Evolutionary conservation across 2,113 vertebrate species (phyloP).

Genomic region (Mola mola): DNA sequence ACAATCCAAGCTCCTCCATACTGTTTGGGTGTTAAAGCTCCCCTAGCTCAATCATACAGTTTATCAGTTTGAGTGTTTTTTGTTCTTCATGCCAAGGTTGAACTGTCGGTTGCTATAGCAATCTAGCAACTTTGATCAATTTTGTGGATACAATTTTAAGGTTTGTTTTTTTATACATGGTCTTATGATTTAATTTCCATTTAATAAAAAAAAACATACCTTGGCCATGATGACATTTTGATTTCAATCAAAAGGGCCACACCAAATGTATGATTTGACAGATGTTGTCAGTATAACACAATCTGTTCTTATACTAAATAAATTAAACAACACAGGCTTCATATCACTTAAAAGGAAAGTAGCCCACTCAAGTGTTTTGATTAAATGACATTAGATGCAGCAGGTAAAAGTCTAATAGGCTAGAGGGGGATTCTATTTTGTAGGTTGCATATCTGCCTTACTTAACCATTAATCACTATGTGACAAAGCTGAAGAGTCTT

Average conservation of each 20-base stretch:
- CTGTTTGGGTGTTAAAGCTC: neutral
- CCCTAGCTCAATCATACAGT: neutral
- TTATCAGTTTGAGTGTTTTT: neutral
- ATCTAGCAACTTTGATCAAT: neutral
- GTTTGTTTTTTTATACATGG: too few relatives aligned
- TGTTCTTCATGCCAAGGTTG: neutral
- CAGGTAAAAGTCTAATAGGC: neutral
- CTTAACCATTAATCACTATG: constrained; percentile 20
- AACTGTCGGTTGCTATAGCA: constrained; percentile 4
- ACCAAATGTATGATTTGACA: neutral
- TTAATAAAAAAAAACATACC: too few relatives aligned
- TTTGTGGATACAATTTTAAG: too few relatives aligned
- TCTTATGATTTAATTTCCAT: too few relatives aligned
- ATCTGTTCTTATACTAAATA: too few relatives aligned
- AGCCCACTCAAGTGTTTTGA: neutral
- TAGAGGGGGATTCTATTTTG: neutral
- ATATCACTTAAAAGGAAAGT: neutral
- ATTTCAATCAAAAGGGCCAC: too few relatives aligned
- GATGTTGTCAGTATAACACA: neutral
- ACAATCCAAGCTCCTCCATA: neutral
- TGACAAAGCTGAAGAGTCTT: neutral
- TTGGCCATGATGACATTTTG: too few relatives aligned
- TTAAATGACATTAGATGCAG: constrained; percentile 5
- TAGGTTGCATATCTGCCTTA: constrained; percentile 6
- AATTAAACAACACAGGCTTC: too few relatives aligned